Evolutionary conservation across 2,113 vertebrate genomes (phyloP).

Genomic region (Spermophilus dauricus): DNA sequence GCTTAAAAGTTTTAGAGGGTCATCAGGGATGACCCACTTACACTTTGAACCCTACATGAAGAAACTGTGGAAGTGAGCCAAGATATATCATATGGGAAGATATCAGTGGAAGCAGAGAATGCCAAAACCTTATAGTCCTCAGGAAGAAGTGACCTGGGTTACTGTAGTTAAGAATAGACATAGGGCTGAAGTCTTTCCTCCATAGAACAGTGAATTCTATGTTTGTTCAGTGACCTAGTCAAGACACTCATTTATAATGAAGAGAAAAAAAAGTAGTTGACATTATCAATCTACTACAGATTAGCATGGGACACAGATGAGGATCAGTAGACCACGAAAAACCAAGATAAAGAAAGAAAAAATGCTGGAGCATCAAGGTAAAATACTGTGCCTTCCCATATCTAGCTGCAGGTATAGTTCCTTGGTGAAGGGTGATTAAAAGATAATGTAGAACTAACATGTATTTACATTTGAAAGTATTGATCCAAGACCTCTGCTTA

Average conservation of each 20-base stretch:
- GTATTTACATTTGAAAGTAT: constrained; percentile 55
- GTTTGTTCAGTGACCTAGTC: background rate
- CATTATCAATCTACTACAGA: background rate
- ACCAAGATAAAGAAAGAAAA: background rate
- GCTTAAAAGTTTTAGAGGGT: background rate
- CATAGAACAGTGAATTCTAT: background rate
- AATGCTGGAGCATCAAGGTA: background rate
- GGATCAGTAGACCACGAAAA: background rate
- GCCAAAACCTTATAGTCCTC: background rate
- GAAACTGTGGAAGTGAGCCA: background rate
- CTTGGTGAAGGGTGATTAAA: constrained; percentile 34
- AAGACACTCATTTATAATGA: background rate
- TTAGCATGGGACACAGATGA: background rate
- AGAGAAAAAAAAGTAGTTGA: background rate
- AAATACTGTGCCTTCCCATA: background rate
- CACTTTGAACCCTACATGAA: background rate
- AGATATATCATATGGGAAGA: background rate
- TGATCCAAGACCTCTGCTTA: background rate
- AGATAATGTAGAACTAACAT: background rate
- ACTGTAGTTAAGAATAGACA: background rate
- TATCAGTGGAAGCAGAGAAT: background rate
- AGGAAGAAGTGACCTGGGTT: background rate
- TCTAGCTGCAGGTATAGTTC: background rate
- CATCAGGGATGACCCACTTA: no score
- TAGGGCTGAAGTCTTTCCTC: background rate